These are phyloP conservation scores for Leptonema lineaticorne DNA, from an alignment of 1,140 invertebrate genomes.

Conservation along the genomic window DNA sequence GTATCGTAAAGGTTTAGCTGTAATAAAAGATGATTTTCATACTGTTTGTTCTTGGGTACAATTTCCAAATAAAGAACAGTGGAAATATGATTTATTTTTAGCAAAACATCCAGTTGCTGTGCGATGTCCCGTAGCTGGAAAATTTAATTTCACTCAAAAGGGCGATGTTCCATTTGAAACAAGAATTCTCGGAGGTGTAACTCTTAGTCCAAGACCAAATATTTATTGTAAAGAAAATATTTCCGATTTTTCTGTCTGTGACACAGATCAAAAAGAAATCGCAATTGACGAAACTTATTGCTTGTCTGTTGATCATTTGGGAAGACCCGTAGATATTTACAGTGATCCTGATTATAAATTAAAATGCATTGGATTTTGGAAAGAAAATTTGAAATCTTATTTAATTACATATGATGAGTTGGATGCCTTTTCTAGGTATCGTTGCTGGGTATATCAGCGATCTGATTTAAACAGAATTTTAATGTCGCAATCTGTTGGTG, in stretches of 20 bases:
- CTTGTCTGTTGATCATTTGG: slow-evolving; percentile 91
- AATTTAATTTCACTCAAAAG: slow-evolving; percentile 89
- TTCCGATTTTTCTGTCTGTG: slow-evolving; percentile 92
- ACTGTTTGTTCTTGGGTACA: slow-evolving; percentile 94
- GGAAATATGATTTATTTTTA: slow-evolving; percentile 87
- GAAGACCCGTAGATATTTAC: slow-evolving; percentile 90
- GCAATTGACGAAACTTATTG: slow-evolving; percentile 94
- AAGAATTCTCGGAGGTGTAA: slow-evolving; percentile 91
- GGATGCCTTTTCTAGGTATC: slow-evolving; percentile 92
- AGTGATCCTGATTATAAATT: slow-evolving; percentile 95
- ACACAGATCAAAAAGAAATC: slow-evolving; percentile 90
- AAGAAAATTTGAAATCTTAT: slow-evolving; percentile 97
- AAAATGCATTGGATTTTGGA: slow-evolving; percentile 97
- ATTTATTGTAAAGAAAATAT: slow-evolving; percentile 92
- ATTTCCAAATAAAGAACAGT: slow-evolving; percentile 79
- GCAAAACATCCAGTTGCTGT: slow-evolving; percentile 91
- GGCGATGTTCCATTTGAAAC: slow-evolving; percentile 89
- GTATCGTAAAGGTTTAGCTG: slow-evolving; percentile 86
- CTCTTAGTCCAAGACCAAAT: slow-evolving; percentile 86
- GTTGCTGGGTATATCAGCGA: slow-evolving; percentile 97
- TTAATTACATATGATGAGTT: slow-evolving; percentile 95
- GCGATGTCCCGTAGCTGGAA: slow-evolving; percentile 92
- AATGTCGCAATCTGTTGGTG: slow-evolving; percentile 74
- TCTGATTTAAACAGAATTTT: slow-evolving; percentile 80
- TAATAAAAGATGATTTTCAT: slow-evolving; percentile 86